Percentiles rank a stretch among this genome's conserved stretches.
phyloP scores from a whole-genome alignment of 2,888 invertebrate genomes.

The Laspeyria flexula region DNA sequence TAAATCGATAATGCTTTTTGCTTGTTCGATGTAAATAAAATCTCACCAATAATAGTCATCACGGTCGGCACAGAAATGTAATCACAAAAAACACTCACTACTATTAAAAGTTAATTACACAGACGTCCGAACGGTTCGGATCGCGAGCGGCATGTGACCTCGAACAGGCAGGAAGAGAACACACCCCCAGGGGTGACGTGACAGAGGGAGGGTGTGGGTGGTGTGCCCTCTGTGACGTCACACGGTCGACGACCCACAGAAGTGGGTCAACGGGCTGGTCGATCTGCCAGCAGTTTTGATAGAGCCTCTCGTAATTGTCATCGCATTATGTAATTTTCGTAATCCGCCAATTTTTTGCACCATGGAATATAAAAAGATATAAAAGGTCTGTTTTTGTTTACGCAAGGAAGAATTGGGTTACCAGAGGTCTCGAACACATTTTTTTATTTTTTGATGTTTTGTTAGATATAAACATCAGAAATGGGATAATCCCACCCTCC shows the following conservation, averaged over 20 bases:
- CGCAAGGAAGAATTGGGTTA: too few species aligned
- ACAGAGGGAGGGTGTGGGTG: conserved; percentile 48
- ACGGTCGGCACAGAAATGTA: conserved; percentile 33
- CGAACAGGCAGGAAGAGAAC: conserved; percentile 65
- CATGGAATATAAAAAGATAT: not conserved
- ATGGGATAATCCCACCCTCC: too few species aligned
- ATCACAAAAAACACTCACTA: conserved; percentile 44
- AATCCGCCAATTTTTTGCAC: conserved; percentile 15
- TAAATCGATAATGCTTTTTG: not conserved
- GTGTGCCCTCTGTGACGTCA: conserved; percentile 75
- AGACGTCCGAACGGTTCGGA: conserved; percentile 64
- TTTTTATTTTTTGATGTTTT: too few species aligned
- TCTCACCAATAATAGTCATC: conserved; percentile 78
- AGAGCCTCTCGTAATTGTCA: conserved; percentile 53
- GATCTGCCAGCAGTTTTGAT: conserved; percentile 62
- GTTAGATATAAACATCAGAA: too few species aligned
- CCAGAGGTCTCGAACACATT: too few species aligned
- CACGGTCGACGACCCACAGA: conserved; percentile 78
- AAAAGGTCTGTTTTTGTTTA: too few species aligned
- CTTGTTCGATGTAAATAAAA: conserved; percentile 9
- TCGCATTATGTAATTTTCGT: conserved; percentile 50
- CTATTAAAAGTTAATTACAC: conserved; percentile 36
- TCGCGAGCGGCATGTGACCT: conserved; percentile 75
- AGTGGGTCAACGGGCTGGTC: conserved; percentile 79
- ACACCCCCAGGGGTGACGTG: conserved; percentile 74